A percentile compares a stretch with the other conserved stretches of the same genome.
Conservation (phyloP, 2,113 vertebrate genomes). For the Lipophrys pholis region DNA sequence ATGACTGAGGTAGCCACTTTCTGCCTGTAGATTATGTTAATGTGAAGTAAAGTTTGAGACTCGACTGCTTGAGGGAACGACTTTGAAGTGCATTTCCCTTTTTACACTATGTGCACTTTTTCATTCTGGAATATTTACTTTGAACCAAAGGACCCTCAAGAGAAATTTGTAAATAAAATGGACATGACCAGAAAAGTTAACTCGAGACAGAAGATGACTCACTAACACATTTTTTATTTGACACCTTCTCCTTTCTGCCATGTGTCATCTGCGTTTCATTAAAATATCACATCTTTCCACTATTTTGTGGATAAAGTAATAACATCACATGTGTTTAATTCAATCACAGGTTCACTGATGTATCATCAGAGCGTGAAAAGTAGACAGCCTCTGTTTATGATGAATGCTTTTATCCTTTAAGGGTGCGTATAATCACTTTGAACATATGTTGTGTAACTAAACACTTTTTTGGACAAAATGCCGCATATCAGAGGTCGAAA, state of each 20-base stretch:
- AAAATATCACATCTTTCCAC: not conserved
- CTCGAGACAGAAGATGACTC: not conserved
- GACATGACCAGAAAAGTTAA: not conserved
- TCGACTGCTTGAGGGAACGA: slow-evolving; percentile 17
- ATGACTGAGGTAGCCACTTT: not conserved
- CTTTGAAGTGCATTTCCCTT: slow-evolving; percentile 36
- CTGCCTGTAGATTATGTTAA: not conserved
- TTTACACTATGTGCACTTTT: slow-evolving; percentile 2
- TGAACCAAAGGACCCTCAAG: slow-evolving; percentile 5
- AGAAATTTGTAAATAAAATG: slow-evolving; percentile 8
- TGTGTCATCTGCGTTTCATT: not conserved
- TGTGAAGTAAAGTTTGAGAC: not conserved
- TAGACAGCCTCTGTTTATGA: too few relatives aligned
- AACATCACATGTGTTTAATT: not conserved
- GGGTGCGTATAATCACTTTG: not conserved
- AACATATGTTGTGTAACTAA: not conserved
- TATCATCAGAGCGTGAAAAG: not conserved
- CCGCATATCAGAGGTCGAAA: not conserved
- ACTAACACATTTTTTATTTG: not conserved
- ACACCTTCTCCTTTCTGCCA: not conserved
- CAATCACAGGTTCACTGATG: not conserved
- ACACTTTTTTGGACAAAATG: not conserved
- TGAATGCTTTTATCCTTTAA: not conserved
- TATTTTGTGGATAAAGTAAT: not conserved
- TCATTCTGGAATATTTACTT: slow-evolving; percentile 8